Evolutionary conservation across 2,888 invertebrate genomes (phyloP).

Genomic region (Trachelus troglodyta): DNA sequence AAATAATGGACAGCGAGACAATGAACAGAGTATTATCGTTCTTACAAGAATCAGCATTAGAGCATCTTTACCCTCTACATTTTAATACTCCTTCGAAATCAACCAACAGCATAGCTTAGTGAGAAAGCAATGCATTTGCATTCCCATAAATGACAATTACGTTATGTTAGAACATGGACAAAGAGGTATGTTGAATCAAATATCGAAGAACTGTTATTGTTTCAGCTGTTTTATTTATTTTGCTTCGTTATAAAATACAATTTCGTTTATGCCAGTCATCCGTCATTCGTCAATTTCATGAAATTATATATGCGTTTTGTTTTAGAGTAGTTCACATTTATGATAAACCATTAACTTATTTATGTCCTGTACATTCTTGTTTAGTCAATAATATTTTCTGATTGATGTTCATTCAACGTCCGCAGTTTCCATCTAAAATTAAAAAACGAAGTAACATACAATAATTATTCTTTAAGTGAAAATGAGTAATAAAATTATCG

Average conservation of each 20-base stretch:
- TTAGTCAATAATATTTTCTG: neutral
- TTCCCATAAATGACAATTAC: neutral
- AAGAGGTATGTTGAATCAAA: neutral
- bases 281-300: neutral
- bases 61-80: conserved; percentile 42
- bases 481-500: neutral
- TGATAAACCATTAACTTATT: neutral
- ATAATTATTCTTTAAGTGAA: neutral
- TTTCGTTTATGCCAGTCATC: neutral
- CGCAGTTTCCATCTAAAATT: conserved; percentile 35
- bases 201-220: neutral
- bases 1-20: conserved; percentile 40
- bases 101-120: conserved; percentile 16
- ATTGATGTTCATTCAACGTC: conserved; percentile 18
- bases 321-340: neutral
- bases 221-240: neutral
- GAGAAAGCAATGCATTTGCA: neutral
- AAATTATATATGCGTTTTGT: neutral
- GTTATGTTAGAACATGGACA: neutral
- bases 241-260: conserved; percentile 13
- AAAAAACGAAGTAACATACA: neutral
- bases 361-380: neutral
- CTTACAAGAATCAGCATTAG: conserved; percentile 54
- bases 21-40: conserved; percentile 52
- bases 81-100: conserved; percentile 25